Evolutionary conservation across 2,113 vertebrate species (phyloP).

Genomic region (Mionectes macconnelli): DNA sequence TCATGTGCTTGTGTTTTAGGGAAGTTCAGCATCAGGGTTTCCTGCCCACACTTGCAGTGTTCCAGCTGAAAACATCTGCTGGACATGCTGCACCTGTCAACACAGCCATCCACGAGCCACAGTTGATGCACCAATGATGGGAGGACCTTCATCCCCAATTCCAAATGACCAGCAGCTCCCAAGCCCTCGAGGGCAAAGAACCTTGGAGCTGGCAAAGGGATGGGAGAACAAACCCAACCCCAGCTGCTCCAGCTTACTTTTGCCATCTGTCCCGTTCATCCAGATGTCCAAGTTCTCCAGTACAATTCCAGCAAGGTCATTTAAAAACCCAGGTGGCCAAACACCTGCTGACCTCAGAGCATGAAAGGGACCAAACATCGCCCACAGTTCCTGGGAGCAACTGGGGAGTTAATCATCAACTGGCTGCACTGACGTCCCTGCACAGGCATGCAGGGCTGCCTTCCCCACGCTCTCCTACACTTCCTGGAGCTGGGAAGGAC

Average conservation of each 20-base stretch:
- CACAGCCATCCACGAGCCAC: fast-evolving
- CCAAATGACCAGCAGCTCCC: not conserved
- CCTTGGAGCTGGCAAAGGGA: not conserved
- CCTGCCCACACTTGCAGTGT: not conserved
- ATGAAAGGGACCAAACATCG: not conserved
- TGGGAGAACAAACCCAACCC: not conserved
- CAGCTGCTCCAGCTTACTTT: not conserved
- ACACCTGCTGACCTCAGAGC: fast-evolving
- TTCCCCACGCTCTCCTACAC: fast-evolving
- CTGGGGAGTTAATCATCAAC: not conserved
- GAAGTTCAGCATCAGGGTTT: not conserved
- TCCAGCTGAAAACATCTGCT: not conserved
- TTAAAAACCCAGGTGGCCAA: not conserved
- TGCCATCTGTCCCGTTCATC: not conserved
- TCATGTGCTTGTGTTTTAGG: not conserved
- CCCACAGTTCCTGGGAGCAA: not conserved
- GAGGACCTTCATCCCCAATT: not conserved
- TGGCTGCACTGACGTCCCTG: not conserved
- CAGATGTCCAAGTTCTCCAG: not conserved
- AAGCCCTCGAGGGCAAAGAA: not conserved
- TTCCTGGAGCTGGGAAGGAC: not conserved
- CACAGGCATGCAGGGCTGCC: not conserved
- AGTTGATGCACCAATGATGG: not conserved
- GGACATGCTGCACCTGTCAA: not conserved
- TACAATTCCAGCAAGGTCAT: not conserved